Evolutionary conservation across 2,888 invertebrate genomes (phyloP).

Genomic region (Pseudococcus jackbeardsleyi): DNA sequence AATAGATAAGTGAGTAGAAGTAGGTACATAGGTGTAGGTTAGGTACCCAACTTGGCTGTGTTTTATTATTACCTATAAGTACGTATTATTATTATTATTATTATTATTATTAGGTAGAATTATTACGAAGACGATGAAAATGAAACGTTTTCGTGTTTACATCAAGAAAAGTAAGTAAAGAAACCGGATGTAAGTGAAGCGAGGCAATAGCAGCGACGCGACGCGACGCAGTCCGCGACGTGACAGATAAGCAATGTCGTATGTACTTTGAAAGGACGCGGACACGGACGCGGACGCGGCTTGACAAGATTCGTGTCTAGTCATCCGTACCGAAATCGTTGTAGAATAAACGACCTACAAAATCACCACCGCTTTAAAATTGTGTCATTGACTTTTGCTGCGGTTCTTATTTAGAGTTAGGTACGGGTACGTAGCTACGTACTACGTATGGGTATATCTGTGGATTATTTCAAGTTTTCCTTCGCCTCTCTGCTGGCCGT

Average conservation of each 20-base stretch:
- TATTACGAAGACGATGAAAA: neutral
- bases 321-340: slow-evolving; percentile 63
- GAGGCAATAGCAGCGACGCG: neutral
- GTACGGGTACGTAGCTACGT: no score
- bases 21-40: no score
- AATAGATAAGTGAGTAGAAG: no score
- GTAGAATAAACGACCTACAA: slow-evolving; percentile 63
- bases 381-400: slow-evolving; percentile 64
- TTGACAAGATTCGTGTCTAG: slow-evolving; percentile 65
- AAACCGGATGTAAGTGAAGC: slow-evolving; percentile 61
- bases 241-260: slow-evolving; percentile 58
- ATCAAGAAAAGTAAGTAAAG: slow-evolving; percentile 54
- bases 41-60: no score
- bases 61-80: no score
- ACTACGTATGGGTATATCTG: neutral
- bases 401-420: slow-evolving; percentile 27
- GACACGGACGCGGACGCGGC: slow-evolving; percentile 63
- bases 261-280: slow-evolving; percentile 63
- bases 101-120: no score
- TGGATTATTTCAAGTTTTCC: slow-evolving; percentile 42
- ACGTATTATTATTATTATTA: no score
- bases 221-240: neutral
- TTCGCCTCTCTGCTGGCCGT: neutral
- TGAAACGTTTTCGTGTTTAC: slow-evolving; percentile 4
- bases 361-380: slow-evolving; percentile 64